Conservation (phyloP, 2,797 vertebrate species). For the Sebastes umbrosus region DNA sequence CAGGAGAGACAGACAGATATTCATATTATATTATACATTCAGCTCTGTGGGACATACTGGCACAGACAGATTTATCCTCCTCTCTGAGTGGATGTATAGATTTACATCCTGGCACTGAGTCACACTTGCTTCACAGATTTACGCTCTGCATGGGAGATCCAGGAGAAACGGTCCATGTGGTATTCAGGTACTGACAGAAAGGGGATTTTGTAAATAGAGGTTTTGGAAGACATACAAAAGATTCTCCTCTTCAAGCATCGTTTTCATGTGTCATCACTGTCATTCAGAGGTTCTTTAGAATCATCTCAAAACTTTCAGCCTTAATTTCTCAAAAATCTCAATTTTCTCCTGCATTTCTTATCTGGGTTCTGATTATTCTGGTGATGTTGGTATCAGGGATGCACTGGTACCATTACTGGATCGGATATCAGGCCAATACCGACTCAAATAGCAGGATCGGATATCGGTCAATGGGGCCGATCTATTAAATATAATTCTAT, state of each 20-base stretch:
- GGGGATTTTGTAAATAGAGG: neutral
- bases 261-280: slow-evolving; percentile 13
- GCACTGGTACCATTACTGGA: too few relatives aligned
- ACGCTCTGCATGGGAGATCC: neutral
- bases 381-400: too few relatives aligned
- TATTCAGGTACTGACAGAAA: neutral
- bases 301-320: neutral
- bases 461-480: too few relatives aligned
- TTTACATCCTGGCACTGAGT: slow-evolving; percentile 22
- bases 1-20: slow-evolving; percentile 45
- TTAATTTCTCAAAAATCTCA: neutral
- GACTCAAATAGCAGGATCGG: too few relatives aligned
- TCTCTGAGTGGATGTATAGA: slow-evolving; percentile 40
- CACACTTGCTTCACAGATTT: neutral
- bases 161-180: neutral
- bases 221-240: slow-evolving; percentile 3
- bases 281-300: slow-evolving; percentile 1
- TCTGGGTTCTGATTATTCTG: neutral
- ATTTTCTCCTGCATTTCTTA: neutral
- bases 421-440: too few relatives aligned
- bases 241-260: neutral
- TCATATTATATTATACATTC: slow-evolving; percentile 38
- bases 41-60: slow-evolving; percentile 20
- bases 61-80: slow-evolving; percentile 27
- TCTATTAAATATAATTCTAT: too few relatives aligned